A percentile compares a stretch with the other conserved stretches of the same genome.
Evolutionary conservation across 2,113 vertebrate genomes (phyloP).

Genomic region (Macquaria ambigua): DNA sequence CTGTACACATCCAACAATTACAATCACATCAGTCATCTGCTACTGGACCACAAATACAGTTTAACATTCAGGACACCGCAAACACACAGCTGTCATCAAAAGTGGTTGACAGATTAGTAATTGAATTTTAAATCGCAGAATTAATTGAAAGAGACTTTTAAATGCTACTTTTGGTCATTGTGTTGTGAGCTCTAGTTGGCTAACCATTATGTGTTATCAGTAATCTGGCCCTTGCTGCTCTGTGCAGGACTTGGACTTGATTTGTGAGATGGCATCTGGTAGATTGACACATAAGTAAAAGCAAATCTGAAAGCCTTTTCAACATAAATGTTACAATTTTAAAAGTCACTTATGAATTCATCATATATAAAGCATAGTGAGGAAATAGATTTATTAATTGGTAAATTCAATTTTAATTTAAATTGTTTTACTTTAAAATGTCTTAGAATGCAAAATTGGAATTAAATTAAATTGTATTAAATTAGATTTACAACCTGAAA

Average conservation of each 20-base stretch:
- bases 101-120: background rate
- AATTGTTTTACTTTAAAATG: too few species aligned
- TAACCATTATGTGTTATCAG: too few species aligned
- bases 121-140: background rate
- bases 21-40: background rate
- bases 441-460: background rate
- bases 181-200: too few species aligned
- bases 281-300: too few species aligned
- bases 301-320: too few species aligned
- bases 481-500: background rate
- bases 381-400: background rate
- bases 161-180: background rate
- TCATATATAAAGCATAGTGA: too few species aligned
- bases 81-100: background rate
- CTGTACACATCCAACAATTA: conserved; percentile 72
- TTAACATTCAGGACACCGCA: background rate
- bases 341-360: background rate
- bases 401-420: background rate
- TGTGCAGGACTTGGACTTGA: too few species aligned
- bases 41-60: background rate
- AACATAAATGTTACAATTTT: background rate
- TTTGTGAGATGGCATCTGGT: too few species aligned
- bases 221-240: too few species aligned
- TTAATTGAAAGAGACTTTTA: background rate
- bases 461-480: background rate